Evolutionary conservation across 2,888 invertebrate species (phyloP).

Genomic region (Synanthedon myopaeformis): DNA sequence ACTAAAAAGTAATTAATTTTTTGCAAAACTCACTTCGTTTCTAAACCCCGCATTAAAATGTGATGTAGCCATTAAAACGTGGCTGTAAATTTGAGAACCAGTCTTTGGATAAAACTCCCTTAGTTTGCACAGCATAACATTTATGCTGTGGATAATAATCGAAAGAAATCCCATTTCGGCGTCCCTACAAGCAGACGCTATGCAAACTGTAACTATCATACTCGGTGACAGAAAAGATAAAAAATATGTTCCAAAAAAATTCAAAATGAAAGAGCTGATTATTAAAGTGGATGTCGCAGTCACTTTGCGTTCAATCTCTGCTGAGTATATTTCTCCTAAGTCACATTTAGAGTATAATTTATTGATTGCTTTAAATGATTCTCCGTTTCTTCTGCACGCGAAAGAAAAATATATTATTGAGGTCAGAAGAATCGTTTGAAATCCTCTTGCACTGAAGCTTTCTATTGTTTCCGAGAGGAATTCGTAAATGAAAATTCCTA

Average conservation of each 20-base stretch:
- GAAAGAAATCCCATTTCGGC: constrained; percentile 32
- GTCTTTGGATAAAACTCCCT: constrained; percentile 12
- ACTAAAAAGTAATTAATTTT: too few relatives aligned
- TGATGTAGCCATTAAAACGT: constrained; percentile 28
- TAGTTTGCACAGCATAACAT: constrained; percentile 26
- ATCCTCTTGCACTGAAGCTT: constrained; percentile 6
- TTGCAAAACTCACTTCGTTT: neutral
- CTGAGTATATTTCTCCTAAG: constrained; percentile 13
- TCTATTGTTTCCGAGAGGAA: constrained; percentile 8
- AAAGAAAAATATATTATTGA: constrained; percentile 18
- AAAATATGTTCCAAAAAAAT: constrained; percentile 19
- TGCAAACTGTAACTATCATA: constrained; percentile 15
- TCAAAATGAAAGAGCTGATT: constrained; percentile 18
- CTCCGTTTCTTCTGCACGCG: constrained; percentile 13
- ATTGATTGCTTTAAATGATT: constrained; percentile 18
- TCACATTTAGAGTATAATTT: constrained; percentile 31
- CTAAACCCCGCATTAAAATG: constrained; percentile 32
- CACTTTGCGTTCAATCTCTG: constrained; percentile 11
- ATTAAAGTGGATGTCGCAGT: constrained; percentile 10
- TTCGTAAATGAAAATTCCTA: constrained; percentile 14
- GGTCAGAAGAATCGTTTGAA: constrained; percentile 15
- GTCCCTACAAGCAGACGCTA: constrained; percentile 34
- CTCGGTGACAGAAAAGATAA: constrained; percentile 1
- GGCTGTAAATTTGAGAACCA: constrained; percentile 33
- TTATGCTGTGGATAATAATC: constrained; percentile 31